These are phyloP conservation scores for Chamaea fasciata DNA, from an alignment of 2,113 vertebrate genomes.

Conservation along the genomic window DNA sequence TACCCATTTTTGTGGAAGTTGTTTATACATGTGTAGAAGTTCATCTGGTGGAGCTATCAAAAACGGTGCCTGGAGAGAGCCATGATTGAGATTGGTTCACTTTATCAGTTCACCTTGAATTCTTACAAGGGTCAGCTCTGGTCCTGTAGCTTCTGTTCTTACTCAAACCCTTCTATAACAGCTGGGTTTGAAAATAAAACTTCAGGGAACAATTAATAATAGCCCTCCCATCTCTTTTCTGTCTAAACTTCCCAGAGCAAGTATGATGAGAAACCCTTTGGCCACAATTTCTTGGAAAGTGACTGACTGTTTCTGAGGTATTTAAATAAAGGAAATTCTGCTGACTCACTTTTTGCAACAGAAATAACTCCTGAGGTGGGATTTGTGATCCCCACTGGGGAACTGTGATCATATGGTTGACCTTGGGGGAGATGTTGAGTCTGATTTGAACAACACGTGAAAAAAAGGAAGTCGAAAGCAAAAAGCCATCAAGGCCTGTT, in stretches of 20 bases:
- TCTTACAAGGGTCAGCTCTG: not conserved
- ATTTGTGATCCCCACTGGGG: not conserved
- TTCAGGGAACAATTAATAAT: not conserved
- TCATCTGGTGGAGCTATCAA: not conserved
- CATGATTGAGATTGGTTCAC: not conserved
- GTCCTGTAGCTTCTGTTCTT: not conserved
- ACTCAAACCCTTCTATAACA: not conserved
- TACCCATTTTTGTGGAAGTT: not conserved
- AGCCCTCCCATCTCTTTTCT: not conserved
- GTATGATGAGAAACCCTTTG: not conserved
- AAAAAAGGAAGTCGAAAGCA: not conserved
- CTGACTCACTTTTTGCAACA: not conserved
- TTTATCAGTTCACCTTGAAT: not conserved
- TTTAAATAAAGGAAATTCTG: not conserved
- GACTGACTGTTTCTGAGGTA: not conserved
- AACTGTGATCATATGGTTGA: not conserved
- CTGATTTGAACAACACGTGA: not conserved
- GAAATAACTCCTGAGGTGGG: not conserved
- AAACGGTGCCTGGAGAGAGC: not conserved
- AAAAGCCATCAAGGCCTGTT: not conserved
- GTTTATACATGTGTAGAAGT: accelerated
- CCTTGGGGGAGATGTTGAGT: not conserved
- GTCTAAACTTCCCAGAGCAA: not conserved
- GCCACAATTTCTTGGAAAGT: not conserved
- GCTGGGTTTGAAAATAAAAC: not conserved